Percentiles rank a stretch among this genome's conserved stretches.
Evolutionary conservation across 2,888 invertebrate species (phyloP).

Genomic region (Entomobrya proxima): DNA sequence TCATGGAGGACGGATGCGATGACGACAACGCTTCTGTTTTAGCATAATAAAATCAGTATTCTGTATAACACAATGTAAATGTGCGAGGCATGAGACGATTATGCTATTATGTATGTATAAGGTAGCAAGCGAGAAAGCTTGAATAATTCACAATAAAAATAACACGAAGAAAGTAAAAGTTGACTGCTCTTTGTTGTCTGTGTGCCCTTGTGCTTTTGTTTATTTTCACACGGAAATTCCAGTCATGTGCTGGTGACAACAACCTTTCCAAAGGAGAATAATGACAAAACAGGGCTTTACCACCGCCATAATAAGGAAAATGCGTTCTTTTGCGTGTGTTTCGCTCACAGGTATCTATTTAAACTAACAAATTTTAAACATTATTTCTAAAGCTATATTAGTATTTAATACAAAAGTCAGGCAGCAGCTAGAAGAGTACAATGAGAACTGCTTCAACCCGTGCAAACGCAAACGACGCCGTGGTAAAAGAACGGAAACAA

Average conservation of each 20-base stretch:
- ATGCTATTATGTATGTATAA: too few relatives aligned
- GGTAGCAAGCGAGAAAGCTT: background rate
- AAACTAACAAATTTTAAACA: too few relatives aligned
- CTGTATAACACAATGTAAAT: too few relatives aligned
- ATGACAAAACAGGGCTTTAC: background rate
- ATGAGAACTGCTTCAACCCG: too few relatives aligned
- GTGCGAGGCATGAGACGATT: too few relatives aligned
- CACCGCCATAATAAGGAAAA: background rate
- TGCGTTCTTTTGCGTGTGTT: background rate
- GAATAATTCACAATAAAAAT: background rate
- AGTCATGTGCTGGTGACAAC: conserved; percentile 2
- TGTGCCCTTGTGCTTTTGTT: background rate
- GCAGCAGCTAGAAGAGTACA: too few relatives aligned
- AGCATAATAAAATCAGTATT: too few relatives aligned
- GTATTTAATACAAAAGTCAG: too few relatives aligned
- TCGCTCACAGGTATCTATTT: background rate
- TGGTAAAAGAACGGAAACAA: too few relatives aligned
- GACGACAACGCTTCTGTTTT: too few relatives aligned
- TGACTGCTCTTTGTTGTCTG: background rate
- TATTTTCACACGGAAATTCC: conserved; percentile 11
- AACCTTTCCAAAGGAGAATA: background rate
- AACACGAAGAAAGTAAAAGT: background rate
- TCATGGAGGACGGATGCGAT: background rate
- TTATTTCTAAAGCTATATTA: too few relatives aligned
- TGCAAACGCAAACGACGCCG: too few relatives aligned